Conservation (phyloP, 2,113 vertebrate species). For the Pipa parva region DNA sequence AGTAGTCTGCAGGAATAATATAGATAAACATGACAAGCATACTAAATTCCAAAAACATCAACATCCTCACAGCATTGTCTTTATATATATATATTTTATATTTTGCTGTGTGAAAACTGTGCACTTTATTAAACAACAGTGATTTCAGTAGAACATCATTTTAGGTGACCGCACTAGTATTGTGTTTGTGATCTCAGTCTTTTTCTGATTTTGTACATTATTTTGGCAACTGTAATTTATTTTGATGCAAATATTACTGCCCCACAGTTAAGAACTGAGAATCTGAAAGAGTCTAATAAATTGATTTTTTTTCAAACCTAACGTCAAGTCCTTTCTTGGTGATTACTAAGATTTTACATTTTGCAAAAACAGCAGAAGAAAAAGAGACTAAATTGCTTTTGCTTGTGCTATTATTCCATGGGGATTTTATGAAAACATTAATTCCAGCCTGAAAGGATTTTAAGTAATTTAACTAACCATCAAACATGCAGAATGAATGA, state of each 20-base stretch:
- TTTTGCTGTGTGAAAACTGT: background rate
- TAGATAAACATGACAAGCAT: no score
- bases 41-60: no score
- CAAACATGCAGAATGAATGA: slow-evolving; percentile 28
- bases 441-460: slow-evolving; percentile 5
- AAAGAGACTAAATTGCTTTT: background rate
- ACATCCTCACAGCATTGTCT: no score
- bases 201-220: background rate
- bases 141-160: background rate
- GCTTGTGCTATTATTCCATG: slow-evolving; percentile 16
- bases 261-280: background rate
- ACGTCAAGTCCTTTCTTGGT: background rate
- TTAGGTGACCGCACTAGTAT: background rate
- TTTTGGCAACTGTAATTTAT: slow-evolving; percentile 2
- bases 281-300: background rate
- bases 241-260: background rate
- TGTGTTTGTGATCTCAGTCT: background rate
- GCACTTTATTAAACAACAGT: background rate
- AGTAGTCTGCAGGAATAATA: no score
- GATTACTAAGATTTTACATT: background rate
- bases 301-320: background rate
- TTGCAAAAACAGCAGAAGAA: background rate
- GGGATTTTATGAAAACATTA: background rate
- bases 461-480: slow-evolving; percentile 17
- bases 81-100: background rate